Evolutionary conservation across 2,113 vertebrate genomes (phyloP), one percentile per base, ranked within the genome.

Genomic region (Bothrops jararaca): DNA sequence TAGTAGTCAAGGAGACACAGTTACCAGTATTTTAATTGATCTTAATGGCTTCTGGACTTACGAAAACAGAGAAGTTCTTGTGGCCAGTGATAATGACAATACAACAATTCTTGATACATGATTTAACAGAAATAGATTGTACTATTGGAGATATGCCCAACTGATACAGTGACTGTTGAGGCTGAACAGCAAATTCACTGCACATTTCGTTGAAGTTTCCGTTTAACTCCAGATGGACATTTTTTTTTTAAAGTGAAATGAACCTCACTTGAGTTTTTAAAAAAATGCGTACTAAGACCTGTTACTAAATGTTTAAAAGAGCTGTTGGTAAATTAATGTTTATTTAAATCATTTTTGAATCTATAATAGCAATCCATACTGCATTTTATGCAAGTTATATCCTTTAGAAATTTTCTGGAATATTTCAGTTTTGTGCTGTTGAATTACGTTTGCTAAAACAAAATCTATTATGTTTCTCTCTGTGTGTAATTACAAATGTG

Each of bases 1-100:
- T 97, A 99, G 99, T 95, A 98, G 99, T 89, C 99, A 99, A 97
- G 99, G 99, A 10, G 99, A 99, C 95, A 99, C 99, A 8, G 99
- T 99, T 87, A 98, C 97, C 93, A 99, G 99, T 97, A 99, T 99
- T 97, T 98, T 99, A 45, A 99, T 99, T 22, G 99, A 99, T 96
- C 98, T 99, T 93, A 99, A 99, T 92, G 99, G 99, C 54, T 99
- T 99, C 97, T 99, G 99, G 99, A 99, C 99, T 0, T 99, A 99
- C 0, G 99, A 99, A 97, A 99, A 99, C 97, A 98, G 99, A 97
- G 99, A 99, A 95, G 98, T 99, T 60, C 98, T 99, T 97, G 99
- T 99, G 90, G 98, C 99, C 57, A 99, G 97, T 0, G 99, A 99
- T 95, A 98, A 85, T 8, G 99, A 99, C 96, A 97, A 42, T 96